phyloP scores from a whole-genome alignment of 2,888 invertebrate species.

The Odontocolon sp. region DNA sequence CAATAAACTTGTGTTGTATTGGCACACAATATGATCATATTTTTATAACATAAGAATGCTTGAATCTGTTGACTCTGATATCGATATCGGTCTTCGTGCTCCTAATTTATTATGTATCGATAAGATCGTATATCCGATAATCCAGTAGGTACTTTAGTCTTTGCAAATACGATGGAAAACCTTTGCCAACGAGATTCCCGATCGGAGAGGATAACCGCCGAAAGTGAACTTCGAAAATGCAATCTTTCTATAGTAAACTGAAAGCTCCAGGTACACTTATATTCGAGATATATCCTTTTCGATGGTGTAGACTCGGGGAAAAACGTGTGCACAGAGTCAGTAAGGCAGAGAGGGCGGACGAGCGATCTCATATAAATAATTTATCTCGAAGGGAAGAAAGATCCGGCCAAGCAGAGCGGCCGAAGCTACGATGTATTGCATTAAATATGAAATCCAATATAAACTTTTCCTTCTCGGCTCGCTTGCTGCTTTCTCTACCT shows the following conservation, averaged over 20 bases:
- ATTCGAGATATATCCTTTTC: not conserved
- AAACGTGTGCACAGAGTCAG: constrained; percentile 18
- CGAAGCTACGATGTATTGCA: constrained; percentile 71
- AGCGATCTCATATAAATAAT: constrained; percentile 72
- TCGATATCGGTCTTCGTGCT: no score
- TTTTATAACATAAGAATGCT: no score
- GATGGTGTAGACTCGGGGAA: not conserved
- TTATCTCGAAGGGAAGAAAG: constrained; percentile 64
- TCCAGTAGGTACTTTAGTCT: not conserved
- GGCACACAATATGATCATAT: no score
- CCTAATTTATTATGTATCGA: no score
- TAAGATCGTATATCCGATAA: no score
- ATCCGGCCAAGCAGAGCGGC: constrained; percentile 34
- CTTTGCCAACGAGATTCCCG: constrained; percentile 16
- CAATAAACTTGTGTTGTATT: no score
- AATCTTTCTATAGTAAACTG: not conserved
- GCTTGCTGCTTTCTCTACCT: no score
- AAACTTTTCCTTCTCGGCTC: constrained; percentile 70
- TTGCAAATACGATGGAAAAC: constrained; percentile 13
- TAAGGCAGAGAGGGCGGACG: constrained; percentile 62
- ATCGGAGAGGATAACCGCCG: no score
- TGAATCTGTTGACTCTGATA: no score
- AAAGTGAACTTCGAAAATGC: not conserved
- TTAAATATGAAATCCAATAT: constrained; percentile 79
- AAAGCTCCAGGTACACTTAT: not conserved